Conservation (phyloP, 2,888 invertebrate species). For the Cryptocephalus moraei region DNA sequence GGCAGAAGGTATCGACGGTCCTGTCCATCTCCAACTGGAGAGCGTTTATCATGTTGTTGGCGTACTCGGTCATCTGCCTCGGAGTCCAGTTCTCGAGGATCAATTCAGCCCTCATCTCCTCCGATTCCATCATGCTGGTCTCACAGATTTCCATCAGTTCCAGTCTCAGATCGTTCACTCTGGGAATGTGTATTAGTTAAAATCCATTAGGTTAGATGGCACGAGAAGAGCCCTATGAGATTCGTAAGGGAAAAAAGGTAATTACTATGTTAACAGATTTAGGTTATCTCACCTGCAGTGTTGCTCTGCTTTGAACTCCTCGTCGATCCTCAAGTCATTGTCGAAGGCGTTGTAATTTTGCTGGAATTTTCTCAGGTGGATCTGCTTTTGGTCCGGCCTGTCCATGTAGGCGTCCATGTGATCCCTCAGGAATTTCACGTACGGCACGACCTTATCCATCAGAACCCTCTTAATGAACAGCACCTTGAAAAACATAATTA, state of each 20-base stretch:
- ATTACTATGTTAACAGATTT: no score
- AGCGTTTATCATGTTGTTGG: slow-evolving; percentile 45
- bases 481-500: slow-evolving; percentile 38
- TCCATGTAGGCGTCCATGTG: slow-evolving; percentile 46
- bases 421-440: slow-evolving; percentile 43
- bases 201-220: not conserved
- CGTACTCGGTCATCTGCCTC: slow-evolving; percentile 43
- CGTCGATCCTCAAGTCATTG: slow-evolving; percentile 46
- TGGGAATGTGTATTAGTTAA: slow-evolving; percentile 2
- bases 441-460: slow-evolving; percentile 46
- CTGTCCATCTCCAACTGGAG: slow-evolving; percentile 55
- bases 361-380: slow-evolving; percentile 47
- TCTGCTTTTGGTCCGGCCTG: slow-evolving; percentile 49
- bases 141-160: slow-evolving; percentile 49
- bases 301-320: slow-evolving; percentile 51
- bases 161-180: slow-evolving; percentile 30
- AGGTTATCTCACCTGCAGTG: slow-evolving; percentile 29
- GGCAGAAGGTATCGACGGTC: slow-evolving; percentile 36
- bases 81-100: slow-evolving; percentile 49
- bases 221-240: no score
- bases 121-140: slow-evolving; percentile 42
- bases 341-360: slow-evolving; percentile 49
- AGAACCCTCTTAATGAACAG: slow-evolving; percentile 48
- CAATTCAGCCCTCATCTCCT: slow-evolving; percentile 43
- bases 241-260: no score